Base-by-base conservation (phyloP, 2,888 invertebrate genomes). In the Teinopalpus imperialis region DNA sequence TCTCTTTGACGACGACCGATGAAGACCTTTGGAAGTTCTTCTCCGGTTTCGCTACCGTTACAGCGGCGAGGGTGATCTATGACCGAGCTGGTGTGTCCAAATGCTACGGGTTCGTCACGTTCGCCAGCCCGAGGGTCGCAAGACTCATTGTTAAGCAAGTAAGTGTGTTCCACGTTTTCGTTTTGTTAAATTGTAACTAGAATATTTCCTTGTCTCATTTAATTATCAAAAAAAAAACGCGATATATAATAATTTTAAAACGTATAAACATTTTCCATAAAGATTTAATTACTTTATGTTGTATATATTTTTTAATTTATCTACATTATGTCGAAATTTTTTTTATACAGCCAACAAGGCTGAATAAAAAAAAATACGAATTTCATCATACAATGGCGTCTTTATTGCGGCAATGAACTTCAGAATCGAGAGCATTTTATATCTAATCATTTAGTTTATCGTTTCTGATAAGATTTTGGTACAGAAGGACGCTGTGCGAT, bases 71-170 rank as follows among this genome's bases (percentile, higher is more conserved):
- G 88, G 98, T 98, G 57, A 98, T 98, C 56, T 94, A 95, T 62
- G 98, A 98, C 77, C 90, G 97, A 62, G 97, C 97, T 53, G 98
- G 98, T 2, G 96, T 97, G 10, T 97, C 98, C 53, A 98, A 98
- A 85, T 97, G 97, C 54, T 97, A 97, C 73, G 95, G 95, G 2
- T 95, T 95, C 82, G 94, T 95, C 43, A 95, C 95, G 0, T 89
- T 89, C 50, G 89, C 88, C 7, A 89, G 87, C 44, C 89, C 89
- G 2, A 69, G 89, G 52, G 89, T 89, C 23, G 89, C 89, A 9
- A 76, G 88, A 54, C 69, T 87, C 42, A 89, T 89, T 47, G 89
- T 89, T 1, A 89, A 89, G 63, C 89, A 89, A 86, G 89, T 88
- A 32, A 63, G 81, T 62, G 1, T 7, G 1, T 4, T 18, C 4